phyloP scores from a whole-genome alignment of 53 echinoderm and acorn worm species.

The Astropecten irregularis region DNA sequence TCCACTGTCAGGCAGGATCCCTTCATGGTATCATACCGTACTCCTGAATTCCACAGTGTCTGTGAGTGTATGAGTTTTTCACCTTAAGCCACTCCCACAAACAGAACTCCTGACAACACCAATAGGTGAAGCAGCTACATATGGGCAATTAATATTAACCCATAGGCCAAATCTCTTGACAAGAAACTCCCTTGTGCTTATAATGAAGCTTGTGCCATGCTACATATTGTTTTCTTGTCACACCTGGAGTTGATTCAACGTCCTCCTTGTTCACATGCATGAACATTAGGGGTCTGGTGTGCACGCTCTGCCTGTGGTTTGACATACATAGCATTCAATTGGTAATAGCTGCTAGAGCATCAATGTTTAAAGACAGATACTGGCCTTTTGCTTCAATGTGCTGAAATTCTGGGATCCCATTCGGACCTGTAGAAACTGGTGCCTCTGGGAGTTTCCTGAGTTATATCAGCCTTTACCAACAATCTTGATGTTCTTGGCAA shows the following conservation, averaged over 20 bases:
- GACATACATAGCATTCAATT: constrained; percentile 72
- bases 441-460: background rate
- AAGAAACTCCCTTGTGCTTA: constrained; percentile 48
- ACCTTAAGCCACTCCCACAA: too few relatives aligned
- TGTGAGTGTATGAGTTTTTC: too few relatives aligned
- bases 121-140: too few relatives aligned
- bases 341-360: constrained; percentile 64
- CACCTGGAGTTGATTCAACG: background rate
- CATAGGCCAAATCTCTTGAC: constrained; percentile 57
- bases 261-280: background rate
- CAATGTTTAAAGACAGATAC: constrained; percentile 47
- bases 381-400: constrained; percentile 24
- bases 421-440: constrained; percentile 43
- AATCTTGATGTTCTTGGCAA: constrained; percentile 60
- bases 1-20: too few relatives aligned
- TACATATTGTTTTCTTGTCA: constrained; percentile 61
- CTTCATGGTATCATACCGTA: too few relatives aligned
- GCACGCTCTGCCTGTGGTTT: constrained; percentile 32
- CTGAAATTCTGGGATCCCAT: constrained; percentile 44
- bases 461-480: constrained; percentile 14
- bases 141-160: too few relatives aligned
- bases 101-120: too few relatives aligned
- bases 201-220: constrained; percentile 53
- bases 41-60: too few relatives aligned
- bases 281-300: constrained; percentile 35